phyloP scores from a whole-genome alignment of 2,113 vertebrate species.

The Cyprinodon brontotheroides region DNA sequence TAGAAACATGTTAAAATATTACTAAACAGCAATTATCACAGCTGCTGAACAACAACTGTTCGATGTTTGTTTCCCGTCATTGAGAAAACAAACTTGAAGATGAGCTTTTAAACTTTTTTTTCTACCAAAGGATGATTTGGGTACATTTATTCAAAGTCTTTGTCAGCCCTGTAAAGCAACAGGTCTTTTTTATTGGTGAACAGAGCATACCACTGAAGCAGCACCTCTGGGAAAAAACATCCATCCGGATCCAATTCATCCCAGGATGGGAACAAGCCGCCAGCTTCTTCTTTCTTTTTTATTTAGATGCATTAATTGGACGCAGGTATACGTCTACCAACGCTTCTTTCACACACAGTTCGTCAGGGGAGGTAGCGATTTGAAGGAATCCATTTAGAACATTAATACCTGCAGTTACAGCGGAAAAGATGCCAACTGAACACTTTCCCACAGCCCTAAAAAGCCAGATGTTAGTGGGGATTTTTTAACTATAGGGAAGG shows the following conservation, averaged over 20 bases:
- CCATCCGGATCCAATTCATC: not conserved
- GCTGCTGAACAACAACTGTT: no score
- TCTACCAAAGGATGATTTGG: no score
- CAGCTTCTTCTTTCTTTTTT: not conserved
- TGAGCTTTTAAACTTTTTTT: no score
- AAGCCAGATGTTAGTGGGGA: not conserved
- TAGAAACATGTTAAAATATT: no score
- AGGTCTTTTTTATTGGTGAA: no score
- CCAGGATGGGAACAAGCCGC: not conserved
- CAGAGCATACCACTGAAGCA: no score
- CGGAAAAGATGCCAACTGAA: not conserved
- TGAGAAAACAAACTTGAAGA: no score
- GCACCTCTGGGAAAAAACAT: not conserved
- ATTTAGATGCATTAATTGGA: not conserved
- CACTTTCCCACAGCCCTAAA: not conserved
- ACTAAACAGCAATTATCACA: no score
- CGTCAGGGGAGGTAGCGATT: not conserved
- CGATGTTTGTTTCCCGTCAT: no score
- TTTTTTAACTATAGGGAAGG: not conserved
- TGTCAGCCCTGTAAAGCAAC: no score
- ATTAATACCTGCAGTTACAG: not conserved
- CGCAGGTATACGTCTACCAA: not conserved
- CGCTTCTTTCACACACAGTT: not conserved
- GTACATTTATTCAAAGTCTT: no score
- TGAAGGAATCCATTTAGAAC: no score